A percentile compares a stretch with the other conserved stretches of the same genome.
These are phyloP conservation scores for Autographa pulchrina DNA, from an alignment of 2,888 invertebrate genomes.

Conservation along the genomic window DNA sequence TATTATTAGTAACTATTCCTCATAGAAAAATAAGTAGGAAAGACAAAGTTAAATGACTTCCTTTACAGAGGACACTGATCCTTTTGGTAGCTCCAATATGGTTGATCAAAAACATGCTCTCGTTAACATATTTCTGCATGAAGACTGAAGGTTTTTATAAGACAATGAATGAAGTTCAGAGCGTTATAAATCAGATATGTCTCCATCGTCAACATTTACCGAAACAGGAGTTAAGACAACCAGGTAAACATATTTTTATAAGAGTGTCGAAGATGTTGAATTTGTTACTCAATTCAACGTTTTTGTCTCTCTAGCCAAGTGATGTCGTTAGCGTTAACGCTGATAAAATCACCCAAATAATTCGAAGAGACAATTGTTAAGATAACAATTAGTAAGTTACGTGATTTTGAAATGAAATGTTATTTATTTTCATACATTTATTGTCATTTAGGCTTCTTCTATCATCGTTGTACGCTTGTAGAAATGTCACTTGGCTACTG, in stretches of 20 bases:
- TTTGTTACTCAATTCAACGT: not conserved
- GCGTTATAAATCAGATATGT: not conserved
- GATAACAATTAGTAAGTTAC: no score
- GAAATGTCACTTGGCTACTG: no score
- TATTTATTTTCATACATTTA: no score
- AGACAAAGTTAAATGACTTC: not conserved
- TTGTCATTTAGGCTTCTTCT: no score
- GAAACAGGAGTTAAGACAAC: not conserved
- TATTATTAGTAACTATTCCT: not conserved
- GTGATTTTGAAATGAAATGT: no score
- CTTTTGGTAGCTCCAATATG: not conserved
- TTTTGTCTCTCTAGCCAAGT: not conserved
- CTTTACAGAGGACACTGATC: not conserved
- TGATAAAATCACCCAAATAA: no score
- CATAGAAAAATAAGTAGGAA: not conserved
- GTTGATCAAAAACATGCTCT: not conserved
- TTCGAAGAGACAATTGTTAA: no score
- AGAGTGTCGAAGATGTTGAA: not conserved
- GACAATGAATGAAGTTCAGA: not conserved
- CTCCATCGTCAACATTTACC: not conserved
- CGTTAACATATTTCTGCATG: slow-evolving; percentile 14
- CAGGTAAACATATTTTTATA: slow-evolving; percentile 11
- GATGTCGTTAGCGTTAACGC: no score
- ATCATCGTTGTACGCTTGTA: no score
- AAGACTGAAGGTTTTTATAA: slow-evolving; percentile 29